phyloP scores from a whole-genome alignment of 2,113 vertebrate genomes.

The Ageneiosus marmoratus region DNA sequence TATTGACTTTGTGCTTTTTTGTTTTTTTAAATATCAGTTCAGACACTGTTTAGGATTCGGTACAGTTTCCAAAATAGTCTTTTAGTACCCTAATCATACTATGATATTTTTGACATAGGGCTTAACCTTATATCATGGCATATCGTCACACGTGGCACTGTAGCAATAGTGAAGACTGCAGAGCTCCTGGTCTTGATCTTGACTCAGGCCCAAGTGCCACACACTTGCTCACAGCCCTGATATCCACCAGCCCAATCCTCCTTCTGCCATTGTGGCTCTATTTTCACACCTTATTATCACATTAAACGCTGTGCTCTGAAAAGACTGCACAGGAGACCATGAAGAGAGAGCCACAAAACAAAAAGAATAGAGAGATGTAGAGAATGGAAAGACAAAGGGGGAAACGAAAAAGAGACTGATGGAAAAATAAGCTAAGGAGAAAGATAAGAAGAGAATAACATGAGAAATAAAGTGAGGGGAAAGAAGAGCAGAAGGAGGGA shows the following conservation, averaged over 20 bases:
- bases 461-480: slow-evolving; percentile 27
- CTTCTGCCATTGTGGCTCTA: slow-evolving; percentile 74
- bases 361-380: slow-evolving; percentile 25
- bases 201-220: slow-evolving; percentile 29
- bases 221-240: slow-evolving; percentile 46
- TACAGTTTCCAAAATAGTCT: too few species aligned
- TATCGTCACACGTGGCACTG: not conserved
- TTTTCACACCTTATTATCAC: slow-evolving; percentile 84
- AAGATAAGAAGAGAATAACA: not conserved
- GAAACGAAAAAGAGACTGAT: slow-evolving; percentile 20
- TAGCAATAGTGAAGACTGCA: not conserved
- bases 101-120: not conserved
- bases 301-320: slow-evolving; percentile 74
- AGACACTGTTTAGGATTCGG: too few species aligned
- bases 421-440: slow-evolving; percentile 22
- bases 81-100: too few species aligned
- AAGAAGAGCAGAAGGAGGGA: slow-evolving; percentile 19
- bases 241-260: slow-evolving; percentile 66
- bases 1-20: too few species aligned
- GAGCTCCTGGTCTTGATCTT: slow-evolving; percentile 16
- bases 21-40: too few species aligned
- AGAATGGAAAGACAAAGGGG: slow-evolving; percentile 15
- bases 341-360: slow-evolving; percentile 31
- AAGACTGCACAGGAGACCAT: slow-evolving; percentile 67
- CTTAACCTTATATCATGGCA: not conserved